Percentiles rank a stretch among this genome's conserved stretches.
These are phyloP conservation scores for Bombylius discolor DNA, from an alignment of 2,888 invertebrate species.

Conservation along the genomic window DNA sequence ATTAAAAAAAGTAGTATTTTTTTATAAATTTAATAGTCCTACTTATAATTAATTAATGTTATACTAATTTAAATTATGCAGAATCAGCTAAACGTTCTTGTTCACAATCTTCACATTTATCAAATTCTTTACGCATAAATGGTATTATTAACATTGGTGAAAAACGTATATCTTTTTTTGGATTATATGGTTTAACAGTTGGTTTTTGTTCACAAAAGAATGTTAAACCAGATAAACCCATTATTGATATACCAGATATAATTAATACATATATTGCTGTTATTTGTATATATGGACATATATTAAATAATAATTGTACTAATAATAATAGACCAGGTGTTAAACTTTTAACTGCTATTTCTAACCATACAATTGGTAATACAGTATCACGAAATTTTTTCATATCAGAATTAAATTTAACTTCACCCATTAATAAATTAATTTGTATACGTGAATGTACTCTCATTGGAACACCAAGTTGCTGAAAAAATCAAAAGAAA, in stretches of 20 bases:
- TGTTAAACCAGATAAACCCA: slow-evolving; percentile 27
- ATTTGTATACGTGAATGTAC: slow-evolving; percentile 55
- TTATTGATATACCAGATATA: slow-evolving; percentile 37
- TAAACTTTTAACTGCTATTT: slow-evolving; percentile 41
- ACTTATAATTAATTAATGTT: no score
- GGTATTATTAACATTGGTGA: slow-evolving; percentile 19
- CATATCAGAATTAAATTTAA: slow-evolving; percentile 47
- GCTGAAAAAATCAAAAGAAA: slow-evolving; percentile 31
- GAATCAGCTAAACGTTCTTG: neutral
- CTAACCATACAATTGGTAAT: slow-evolving; percentile 59
- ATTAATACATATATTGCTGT: slow-evolving; percentile 38
- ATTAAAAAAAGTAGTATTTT: no score
- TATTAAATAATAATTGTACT: slow-evolving; percentile 39
- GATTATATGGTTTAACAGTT: slow-evolving; percentile 13
- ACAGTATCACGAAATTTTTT: slow-evolving; percentile 48
- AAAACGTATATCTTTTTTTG: slow-evolving; percentile 16
- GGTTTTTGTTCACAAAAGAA: slow-evolving; percentile 23
- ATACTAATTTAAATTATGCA: neutral
- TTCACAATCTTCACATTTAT: slow-evolving; percentile 7
- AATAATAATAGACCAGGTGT: slow-evolving; percentile 37
- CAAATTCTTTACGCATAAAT: slow-evolving; percentile 14
- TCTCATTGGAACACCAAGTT: slow-evolving; percentile 51
- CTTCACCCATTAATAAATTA: slow-evolving; percentile 53
- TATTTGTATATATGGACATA: slow-evolving; percentile 41
- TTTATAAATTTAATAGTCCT: no score